Percentiles rank a stretch among this genome's conserved stretches.
These are phyloP conservation scores for Pocillopora meandrina DNA, from an alignment of 92 coral and sea anemone genomes.

Conservation along the genomic window DNA sequence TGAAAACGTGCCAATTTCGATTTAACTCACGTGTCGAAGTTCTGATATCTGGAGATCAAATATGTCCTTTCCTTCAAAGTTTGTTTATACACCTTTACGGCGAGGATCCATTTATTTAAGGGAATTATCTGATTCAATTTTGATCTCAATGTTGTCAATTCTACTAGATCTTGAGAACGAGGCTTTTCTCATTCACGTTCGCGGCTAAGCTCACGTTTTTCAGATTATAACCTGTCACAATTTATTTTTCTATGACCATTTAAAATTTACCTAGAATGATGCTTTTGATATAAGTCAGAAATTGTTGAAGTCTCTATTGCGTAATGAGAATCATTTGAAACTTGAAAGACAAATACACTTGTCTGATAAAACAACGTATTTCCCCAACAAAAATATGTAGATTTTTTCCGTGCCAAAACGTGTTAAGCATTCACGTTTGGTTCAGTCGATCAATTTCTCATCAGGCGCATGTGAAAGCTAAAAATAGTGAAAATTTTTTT, in stretches of 20 bases:
- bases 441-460: too few species aligned
- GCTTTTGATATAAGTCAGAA: too few species aligned
- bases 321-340: too few species aligned
- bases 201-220: not conserved
- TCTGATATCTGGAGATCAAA: not conserved
- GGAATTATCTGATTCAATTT: conserved; percentile 12
- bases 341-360: too few species aligned
- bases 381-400: too few species aligned
- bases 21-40: not conserved
- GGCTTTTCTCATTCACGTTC: not conserved
- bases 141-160: not conserved
- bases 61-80: not conserved
- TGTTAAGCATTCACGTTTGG: too few species aligned
- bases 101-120: not conserved
- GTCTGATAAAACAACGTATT: too few species aligned
- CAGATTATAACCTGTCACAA: not conserved
- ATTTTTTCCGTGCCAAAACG: too few species aligned
- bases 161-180: too few species aligned
- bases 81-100: not conserved
- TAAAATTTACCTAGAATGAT: too few species aligned
- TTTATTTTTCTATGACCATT: too few species aligned
- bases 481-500: not conserved
- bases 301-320: too few species aligned
- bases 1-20: not conserved
- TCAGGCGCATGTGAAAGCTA: not conserved